phyloP scores from a whole-genome alignment of 1,140 invertebrate genomes.

The Trichomalopsis sarcophagae region DNA sequence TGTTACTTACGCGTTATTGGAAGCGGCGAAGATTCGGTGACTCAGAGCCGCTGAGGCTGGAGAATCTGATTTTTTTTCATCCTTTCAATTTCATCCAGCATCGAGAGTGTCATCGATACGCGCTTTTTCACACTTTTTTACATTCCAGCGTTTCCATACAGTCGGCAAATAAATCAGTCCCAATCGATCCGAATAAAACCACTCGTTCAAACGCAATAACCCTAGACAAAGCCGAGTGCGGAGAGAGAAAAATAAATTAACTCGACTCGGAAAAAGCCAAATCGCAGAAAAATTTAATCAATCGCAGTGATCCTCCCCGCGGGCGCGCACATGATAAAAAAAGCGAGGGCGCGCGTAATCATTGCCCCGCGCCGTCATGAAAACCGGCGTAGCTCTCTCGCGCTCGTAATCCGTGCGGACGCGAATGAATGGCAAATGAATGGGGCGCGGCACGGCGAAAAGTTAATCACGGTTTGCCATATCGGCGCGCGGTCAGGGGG shows the following conservation, averaged over 20 bases:
- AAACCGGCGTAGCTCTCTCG: slow-evolving; percentile 23
- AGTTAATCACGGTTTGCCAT: slow-evolving; percentile 76
- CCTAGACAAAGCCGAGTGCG: not conserved
- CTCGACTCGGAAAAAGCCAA: not conserved
- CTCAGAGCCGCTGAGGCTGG: too few species aligned
- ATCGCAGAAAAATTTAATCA: slow-evolving; percentile 36
- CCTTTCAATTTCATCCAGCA: too few species aligned
- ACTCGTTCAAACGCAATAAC: too few species aligned
- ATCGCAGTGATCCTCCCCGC: slow-evolving; percentile 8
- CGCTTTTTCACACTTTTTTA: too few species aligned
- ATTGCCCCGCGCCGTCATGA: slow-evolving; percentile 47
- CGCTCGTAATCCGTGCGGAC: slow-evolving; percentile 70
- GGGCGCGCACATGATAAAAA: not conserved
- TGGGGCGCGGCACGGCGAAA: slow-evolving; percentile 71
- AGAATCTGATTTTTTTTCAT: too few species aligned
- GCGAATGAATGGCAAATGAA: slow-evolving; percentile 75
- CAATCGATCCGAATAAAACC: too few species aligned
- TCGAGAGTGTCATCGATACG: too few species aligned
- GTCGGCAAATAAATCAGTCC: too few species aligned
- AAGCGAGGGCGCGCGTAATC: slow-evolving; percentile 22
- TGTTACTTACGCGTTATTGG: slow-evolving; percentile 21
- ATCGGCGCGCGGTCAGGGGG: slow-evolving; percentile 62
- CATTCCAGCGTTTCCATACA: too few species aligned
- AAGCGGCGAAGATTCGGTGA: not conserved
- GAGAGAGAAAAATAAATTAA: not conserved